Evolutionary conservation across 2,797 vertebrate species (phyloP), one percentile per base, ranked within the genome.

Genomic region (Parauchenoglanis punctatus): DNA sequence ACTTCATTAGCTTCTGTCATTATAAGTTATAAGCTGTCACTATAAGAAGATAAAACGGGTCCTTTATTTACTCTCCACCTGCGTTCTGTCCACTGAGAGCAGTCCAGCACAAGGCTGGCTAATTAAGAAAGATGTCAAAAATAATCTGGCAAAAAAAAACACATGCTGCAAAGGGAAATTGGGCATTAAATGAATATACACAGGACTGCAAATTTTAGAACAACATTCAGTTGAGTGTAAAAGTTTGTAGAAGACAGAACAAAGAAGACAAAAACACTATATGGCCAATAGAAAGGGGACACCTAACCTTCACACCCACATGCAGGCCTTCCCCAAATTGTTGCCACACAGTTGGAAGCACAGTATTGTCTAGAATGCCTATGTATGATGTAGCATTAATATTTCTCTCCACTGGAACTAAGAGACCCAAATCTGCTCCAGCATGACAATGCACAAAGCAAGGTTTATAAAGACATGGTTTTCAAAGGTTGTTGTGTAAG

Each of bases 1-100:
- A 87, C 88, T 85, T 89, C 88, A 91, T 92, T 91, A 91, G 81
- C 83, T 80, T 65, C 81, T 89, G 87, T 89, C 89, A 89, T 80
- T 87, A 78, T 84, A 83, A 87, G 76, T 59, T 86, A 63, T 84
- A 81, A 88, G 59, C 75, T 86, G 85, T 88, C 87, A 80, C 49
- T 56, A 67, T 80, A 87, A 80, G 86, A 68, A 67, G 88, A 89
- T 85, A 75, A 73, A 87, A 90, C 49, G 86, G 86, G 81, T 80
- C 56, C 54, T 88, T 86, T 80, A 88, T 90, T 89, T 89, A 87
- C 70, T 75, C 4, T 61, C 58, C 56, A 46, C 63, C 85, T 87
- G 52, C 84, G 78, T 88, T 85, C 77, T 83, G 70, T 78, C 85
- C 86, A 75, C 65, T 54, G 44, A 85, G 70, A 52, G 77, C 31